Evolutionary conservation across 2,888 invertebrate species (phyloP), one percentile per base, ranked within the genome.

Genomic region (Tanypteryx hageni): DNA sequence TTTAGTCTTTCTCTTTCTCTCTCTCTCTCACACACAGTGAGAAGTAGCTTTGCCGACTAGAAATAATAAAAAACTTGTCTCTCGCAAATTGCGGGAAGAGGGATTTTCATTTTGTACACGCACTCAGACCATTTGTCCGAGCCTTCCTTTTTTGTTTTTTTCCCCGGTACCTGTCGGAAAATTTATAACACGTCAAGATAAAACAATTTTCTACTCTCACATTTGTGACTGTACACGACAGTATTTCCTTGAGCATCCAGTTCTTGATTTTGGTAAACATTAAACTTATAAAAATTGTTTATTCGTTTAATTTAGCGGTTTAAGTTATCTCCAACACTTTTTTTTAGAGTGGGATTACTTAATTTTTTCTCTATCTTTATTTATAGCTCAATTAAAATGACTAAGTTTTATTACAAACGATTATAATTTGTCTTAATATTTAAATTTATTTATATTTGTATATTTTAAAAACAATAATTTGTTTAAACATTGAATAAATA

Each of bases 61-160:
- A 64, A 64, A 64, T 7, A 14, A 7, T 14, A n/a, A 10, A 64
- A 14, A 14, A 64, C 16, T 7, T 0, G 14, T 14, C 64, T n/a
- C 64, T 64, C 64, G 64, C 64, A n/a, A 64, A 14, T 7, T 18
- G 68, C 68, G 16, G 22, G 3, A 13, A 0, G 64, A 22, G 76
- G 76, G 27, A 76, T 76, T 76, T 76, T 22, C 76, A 76, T 76
- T 76, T 76, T 22, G 76, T 14, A 76, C 76, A 76, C 76, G 76
- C 76, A 76, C 76, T 27, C 76, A 11, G 27, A 10, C 76, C 76
- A 76, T 76, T 76, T 76, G 76, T 76, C 22, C 76, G 10, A 18
- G 68, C 68, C 10, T 22, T 22, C 10, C 68, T 68, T 68, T 22
- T 68, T 76, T 27, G 13, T 76, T 27, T 68, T 68, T 76, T 76